Evolutionary conservation across 2,113 vertebrate genomes (phyloP).

Genomic region (Nycticryphes semicollaris): DNA sequence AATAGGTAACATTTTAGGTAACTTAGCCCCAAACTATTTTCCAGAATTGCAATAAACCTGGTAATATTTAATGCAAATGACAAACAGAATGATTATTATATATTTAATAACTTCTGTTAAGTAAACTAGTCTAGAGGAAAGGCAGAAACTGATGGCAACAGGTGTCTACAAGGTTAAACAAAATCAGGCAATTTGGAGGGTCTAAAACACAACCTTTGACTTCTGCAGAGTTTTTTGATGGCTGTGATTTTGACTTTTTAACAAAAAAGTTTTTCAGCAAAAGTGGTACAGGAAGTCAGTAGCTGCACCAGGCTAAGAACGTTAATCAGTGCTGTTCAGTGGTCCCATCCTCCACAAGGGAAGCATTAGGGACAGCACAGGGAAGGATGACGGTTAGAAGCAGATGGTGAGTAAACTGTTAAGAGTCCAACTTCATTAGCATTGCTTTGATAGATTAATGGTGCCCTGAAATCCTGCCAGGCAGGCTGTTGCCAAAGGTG

Average conservation of each 20-base stretch:
- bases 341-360: not conserved
- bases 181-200: not conserved
- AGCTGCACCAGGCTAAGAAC: not conserved
- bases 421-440: constrained; percentile 68
- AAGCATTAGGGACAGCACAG: not conserved
- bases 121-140: not conserved
- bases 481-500: constrained; percentile 58
- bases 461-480: constrained; percentile 62
- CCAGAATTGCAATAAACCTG: not conserved
- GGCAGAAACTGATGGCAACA: not conserved
- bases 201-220: not conserved
- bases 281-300: not conserved
- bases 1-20: not conserved
- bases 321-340: not conserved
- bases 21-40: not conserved
- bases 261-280: not conserved
- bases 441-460: constrained; percentile 69
- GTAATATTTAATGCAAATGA: not conserved
- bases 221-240: not conserved
- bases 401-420: constrained; percentile 68
- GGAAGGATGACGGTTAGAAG: constrained; percentile 37
- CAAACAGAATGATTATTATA: not conserved
- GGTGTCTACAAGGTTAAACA: not conserved
- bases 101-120: not conserved
- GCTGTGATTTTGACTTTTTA: not conserved